These are phyloP conservation scores for Iphiclides podalirius DNA, from an alignment of 2,888 invertebrate genomes.

Conservation along the genomic window DNA sequence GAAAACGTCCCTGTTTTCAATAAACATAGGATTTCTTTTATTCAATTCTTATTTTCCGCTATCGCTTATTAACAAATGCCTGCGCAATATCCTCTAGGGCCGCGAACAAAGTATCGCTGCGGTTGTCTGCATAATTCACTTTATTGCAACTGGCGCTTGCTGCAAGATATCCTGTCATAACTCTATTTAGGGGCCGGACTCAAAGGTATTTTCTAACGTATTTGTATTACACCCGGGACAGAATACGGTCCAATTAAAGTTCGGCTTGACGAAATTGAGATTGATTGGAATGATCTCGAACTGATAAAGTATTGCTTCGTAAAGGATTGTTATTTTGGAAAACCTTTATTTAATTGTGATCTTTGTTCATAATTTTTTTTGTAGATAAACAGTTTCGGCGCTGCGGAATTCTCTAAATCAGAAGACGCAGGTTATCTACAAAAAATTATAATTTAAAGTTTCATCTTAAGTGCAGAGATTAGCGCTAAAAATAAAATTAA, in stretches of 20 bases:
- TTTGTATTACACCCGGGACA: constrained; percentile 15
- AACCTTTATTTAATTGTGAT: too few species aligned
- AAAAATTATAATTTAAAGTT: too few species aligned
- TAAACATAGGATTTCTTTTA: too few species aligned
- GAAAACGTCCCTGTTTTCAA: too few species aligned
- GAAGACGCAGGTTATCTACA: too few species aligned
- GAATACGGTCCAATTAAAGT: constrained; percentile 16
- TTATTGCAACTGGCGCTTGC: constrained; percentile 52
- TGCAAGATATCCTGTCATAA: constrained; percentile 55
- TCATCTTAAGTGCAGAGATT: too few species aligned
- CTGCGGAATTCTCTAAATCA: too few species aligned
- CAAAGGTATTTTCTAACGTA: constrained; percentile 20
- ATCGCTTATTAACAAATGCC: constrained; percentile 19
- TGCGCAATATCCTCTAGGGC: constrained; percentile 38
- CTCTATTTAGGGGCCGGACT: constrained; percentile 34
- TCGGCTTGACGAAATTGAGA: constrained; percentile 13
- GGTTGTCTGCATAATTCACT: constrained; percentile 76
- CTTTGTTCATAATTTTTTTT: too few species aligned
- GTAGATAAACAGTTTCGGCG: too few species aligned
- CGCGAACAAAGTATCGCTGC: constrained; percentile 69
- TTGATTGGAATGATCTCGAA: constrained; percentile 9
- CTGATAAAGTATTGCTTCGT: too few species aligned
- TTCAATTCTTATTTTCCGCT: constrained; percentile 27
- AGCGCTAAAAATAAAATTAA: too few species aligned
- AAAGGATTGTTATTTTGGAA: too few species aligned